A percentile compares a stretch with the other conserved stretches of the same genome.
Conservation (phyloP, 2,113 vertebrate genomes). For the Rhabdomys dilectus region DNA sequence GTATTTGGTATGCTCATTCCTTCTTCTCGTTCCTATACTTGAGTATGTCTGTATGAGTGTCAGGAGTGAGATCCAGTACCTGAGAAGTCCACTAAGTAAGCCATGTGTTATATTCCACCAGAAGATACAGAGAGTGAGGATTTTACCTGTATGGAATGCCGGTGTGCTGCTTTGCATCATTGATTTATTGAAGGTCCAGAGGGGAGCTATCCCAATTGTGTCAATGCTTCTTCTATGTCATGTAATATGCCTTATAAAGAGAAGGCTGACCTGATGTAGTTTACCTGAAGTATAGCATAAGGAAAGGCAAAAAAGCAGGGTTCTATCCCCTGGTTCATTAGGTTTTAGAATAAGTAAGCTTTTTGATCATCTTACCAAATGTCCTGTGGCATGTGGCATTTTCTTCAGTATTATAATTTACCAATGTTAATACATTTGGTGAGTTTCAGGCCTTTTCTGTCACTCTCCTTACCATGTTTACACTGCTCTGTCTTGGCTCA, state of each 20-base stretch:
- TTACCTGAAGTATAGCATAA: not conserved
- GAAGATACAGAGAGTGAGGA: not conserved
- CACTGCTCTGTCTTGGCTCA: not conserved
- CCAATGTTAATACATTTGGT: not conserved
- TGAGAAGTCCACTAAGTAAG: not conserved
- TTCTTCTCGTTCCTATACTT: not conserved
- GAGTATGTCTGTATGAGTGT: not conserved
- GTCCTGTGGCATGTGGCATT: not conserved
- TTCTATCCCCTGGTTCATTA: not conserved
- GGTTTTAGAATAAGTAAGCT: not conserved
- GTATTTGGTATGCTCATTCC: not conserved
- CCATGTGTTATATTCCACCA: not conserved
- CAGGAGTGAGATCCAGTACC: not conserved
- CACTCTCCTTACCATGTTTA: not conserved
- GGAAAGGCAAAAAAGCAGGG: not conserved
- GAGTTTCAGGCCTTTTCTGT: slow-evolving; percentile 8
- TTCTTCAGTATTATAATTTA: not conserved
- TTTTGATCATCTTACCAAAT: not conserved
- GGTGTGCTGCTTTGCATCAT: not conserved
- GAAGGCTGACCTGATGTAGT: not conserved
- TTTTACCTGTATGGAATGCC: not conserved
- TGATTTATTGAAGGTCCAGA: not conserved
- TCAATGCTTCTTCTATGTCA: not conserved
- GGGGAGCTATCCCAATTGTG: not conserved
- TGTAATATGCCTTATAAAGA: not conserved